Conservation (phyloP, 2,113 vertebrate species). For the Carollia perspicillata region DNA sequence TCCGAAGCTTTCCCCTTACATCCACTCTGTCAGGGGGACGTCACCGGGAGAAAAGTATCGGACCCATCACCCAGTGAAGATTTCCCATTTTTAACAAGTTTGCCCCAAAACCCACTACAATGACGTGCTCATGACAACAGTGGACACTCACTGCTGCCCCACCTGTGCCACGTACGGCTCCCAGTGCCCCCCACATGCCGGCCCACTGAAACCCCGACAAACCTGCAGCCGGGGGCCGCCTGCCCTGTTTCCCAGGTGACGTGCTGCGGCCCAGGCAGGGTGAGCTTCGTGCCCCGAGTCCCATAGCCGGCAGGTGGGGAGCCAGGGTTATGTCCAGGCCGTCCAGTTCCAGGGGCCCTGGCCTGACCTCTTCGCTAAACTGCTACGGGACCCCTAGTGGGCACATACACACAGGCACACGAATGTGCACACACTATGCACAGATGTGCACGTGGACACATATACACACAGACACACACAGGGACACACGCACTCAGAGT, state of each 20-base stretch:
- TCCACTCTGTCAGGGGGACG: rapidly evolving
- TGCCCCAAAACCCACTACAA: rapidly evolving
- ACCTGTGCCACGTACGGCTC: not conserved
- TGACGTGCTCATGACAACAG: rapidly evolving
- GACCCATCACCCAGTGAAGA: not conserved
- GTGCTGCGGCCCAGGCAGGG: not conserved
- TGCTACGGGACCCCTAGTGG: too few species aligned
- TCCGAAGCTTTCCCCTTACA: not conserved
- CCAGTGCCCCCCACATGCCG: rapidly evolving
- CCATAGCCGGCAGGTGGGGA: rapidly evolving
- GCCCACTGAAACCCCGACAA: not conserved
- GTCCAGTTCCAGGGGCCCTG: not conserved
- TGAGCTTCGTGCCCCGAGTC: not conserved
- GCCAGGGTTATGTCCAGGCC: not conserved
- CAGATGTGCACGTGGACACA: not conserved
- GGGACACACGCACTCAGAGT: not conserved
- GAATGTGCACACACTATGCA: not conserved
- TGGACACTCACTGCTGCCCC: not conserved
- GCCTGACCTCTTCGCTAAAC: too few species aligned
- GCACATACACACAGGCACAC: too few species aligned
- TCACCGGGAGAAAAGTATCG: not conserved
- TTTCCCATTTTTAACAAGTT: not conserved
- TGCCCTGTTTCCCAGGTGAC: rapidly evolving
- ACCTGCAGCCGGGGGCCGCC: rapidly evolving
- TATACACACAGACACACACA: not conserved